Evolutionary conservation across 2,888 invertebrate genomes (phyloP), one percentile per base, ranked within the genome.

Genomic region (Spisula subtruncata): DNA sequence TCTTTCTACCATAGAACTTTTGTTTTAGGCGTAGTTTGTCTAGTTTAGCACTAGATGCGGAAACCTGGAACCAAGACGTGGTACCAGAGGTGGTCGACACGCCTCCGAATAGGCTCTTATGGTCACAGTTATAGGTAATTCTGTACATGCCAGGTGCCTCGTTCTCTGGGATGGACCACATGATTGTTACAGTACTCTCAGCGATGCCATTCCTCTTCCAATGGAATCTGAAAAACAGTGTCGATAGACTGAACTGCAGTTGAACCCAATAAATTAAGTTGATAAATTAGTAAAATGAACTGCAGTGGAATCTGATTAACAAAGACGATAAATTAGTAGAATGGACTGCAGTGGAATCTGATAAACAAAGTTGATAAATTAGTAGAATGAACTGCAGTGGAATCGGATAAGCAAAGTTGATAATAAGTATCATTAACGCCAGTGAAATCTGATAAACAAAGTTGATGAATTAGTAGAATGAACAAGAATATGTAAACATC

Each of bases 91-190:
- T 95, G 14, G 93, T 60, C 10, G 91, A 90, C 6, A 94, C 90
- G 4, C 81, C 75, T 25, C 93, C 93, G 32, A 86, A 51, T 0
- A 96, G 81, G n/a, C 35, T 60, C 71, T 97, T 98, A 96, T 98
- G 98, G 97, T 98, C 97, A 8, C 99, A 99, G 95, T 98, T 98
- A 97, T 99, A 99, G 85, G 98, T 97, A 85, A 99, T 98, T 90
- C 98, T 97, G 97, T 99, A 99, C 85, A 97, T 97, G 4, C 99
- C 99, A 0, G 97, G 97, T 66, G 97, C 96, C 0, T 98, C 97
- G 8, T 98, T 97, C 0, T 97, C 97, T 0, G 98, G 98, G 81
- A 99, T 97, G 86, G 98, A 97, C 99, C 99, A 99, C 86, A 97
- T 97, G 29, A 99, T 97, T 89, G 98, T 98, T 5, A 97, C 98